Evolutionary conservation across 2,888 invertebrate species (phyloP).

Genomic region (Geophilus truncorum): DNA sequence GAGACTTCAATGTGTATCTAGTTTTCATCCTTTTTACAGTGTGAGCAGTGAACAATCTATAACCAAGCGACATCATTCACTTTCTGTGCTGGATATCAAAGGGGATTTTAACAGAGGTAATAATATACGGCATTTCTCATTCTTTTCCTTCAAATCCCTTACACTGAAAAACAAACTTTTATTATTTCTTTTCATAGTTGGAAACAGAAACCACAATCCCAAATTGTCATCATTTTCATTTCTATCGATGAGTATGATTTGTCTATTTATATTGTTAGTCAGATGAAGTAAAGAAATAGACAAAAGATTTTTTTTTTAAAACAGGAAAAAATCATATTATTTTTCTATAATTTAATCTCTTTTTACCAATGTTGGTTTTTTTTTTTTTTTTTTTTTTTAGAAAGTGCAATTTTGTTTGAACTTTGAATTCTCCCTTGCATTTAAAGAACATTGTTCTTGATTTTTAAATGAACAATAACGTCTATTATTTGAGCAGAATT

Average conservation of each 20-base stretch:
- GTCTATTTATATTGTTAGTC: not conserved
- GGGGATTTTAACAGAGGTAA: not conserved
- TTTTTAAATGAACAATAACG: too few relatives aligned
- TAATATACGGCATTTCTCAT: not conserved
- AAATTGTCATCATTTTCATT: not conserved
- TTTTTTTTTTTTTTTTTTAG: not conserved
- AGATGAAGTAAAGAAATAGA: not conserved
- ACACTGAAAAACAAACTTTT: not conserved
- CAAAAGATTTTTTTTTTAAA: not conserved
- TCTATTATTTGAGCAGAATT: not conserved
- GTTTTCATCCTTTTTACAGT: slow-evolving; percentile 22
- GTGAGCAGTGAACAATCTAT: slow-evolving; percentile 17
- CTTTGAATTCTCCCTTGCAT: not conserved
- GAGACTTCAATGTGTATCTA: not conserved
- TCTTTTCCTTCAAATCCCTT: not conserved
- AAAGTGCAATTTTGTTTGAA: not conserved
- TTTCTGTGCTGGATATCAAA: slow-evolving; percentile 13
- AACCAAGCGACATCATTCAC: not conserved
- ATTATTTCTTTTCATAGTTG: not conserved
- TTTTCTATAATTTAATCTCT: not conserved
- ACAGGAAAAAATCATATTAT: not conserved
- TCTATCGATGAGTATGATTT: not conserved
- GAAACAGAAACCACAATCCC: not conserved
- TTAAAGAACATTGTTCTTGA: too few relatives aligned
- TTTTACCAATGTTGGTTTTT: too few relatives aligned